Evolutionary conservation across 37 sponge, comb jelly and placozoan species (phyloP).

Genomic region (Axinella damicornis): DNA sequence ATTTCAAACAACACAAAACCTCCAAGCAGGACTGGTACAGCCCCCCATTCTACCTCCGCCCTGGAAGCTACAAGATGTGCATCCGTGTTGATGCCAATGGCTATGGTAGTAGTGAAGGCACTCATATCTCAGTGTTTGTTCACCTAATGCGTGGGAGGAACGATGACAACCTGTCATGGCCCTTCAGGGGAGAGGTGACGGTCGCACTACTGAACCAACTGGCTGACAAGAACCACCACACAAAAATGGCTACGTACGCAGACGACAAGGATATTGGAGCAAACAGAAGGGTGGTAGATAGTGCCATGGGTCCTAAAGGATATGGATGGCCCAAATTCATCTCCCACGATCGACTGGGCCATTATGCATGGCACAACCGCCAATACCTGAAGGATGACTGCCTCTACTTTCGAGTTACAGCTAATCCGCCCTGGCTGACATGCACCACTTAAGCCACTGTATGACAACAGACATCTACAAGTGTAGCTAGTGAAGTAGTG

Average conservation of each 20-base stretch:
- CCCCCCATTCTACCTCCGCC: conserved; percentile 8
- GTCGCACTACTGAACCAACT: conserved; percentile 14
- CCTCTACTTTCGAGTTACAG: no score
- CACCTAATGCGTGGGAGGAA: conserved; percentile 12
- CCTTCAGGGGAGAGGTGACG: background rate
- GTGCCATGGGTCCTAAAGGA: no score
- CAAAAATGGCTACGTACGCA: background rate
- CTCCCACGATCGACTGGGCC: no score
- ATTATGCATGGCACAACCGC: no score
- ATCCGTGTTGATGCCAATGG: conserved; percentile 11
- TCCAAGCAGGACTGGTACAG: conserved; percentile 4
- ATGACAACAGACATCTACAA: no score
- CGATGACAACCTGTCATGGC: conserved; percentile 26
- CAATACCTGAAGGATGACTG: no score
- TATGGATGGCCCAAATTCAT: no score
- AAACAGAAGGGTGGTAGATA: no score
- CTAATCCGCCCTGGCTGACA: no score
- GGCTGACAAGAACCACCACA: background rate
- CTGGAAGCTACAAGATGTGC: conserved; percentile 28
- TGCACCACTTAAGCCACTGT: no score
- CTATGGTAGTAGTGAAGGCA: background rate
- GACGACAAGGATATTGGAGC: background rate
- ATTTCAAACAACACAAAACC: background rate
- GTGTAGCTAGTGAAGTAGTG: no score
- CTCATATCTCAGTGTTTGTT: background rate